phyloP scores from a whole-genome alignment of 2,888 invertebrate species.

The Isotomurus palustris region DNA sequence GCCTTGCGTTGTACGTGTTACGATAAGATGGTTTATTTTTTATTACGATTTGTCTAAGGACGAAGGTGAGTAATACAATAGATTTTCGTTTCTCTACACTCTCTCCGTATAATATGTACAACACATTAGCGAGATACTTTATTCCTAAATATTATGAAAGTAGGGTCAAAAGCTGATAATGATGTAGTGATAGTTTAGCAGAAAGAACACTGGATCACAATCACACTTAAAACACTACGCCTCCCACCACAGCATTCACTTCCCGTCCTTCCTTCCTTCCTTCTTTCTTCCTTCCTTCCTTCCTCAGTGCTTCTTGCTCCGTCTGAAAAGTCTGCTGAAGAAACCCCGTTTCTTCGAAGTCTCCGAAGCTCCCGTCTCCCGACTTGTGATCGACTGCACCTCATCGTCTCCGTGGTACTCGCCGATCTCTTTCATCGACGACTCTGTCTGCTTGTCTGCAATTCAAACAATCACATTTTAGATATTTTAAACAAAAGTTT shows the following conservation, averaged over 20 bases:
- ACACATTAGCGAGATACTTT: no score
- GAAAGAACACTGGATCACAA: no score
- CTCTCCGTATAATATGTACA: no score
- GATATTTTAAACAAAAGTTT: neutral
- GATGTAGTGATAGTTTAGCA: no score
- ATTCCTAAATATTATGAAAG: no score
- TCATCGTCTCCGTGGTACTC: conserved; percentile 37
- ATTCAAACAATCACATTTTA: neutral
- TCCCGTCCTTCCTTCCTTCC: neutral
- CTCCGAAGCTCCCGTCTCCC: conserved; percentile 36
- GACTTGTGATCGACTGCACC: conserved; percentile 38
- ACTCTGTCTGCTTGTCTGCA: conserved; percentile 31
- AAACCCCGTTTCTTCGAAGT: conserved; percentile 36
- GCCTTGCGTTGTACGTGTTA: no score
- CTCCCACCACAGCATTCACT: no score
- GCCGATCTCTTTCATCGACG: conserved; percentile 29
- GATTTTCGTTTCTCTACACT: no score
- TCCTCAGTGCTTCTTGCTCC: conserved; percentile 14
- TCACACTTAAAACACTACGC: no score
- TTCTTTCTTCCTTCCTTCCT: neutral
- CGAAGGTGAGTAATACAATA: no score
- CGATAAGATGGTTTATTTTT: neutral
- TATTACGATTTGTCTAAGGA: no score
- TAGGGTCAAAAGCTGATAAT: no score
- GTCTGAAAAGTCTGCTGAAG: conserved; percentile 39